Evolutionary conservation across 2,797 vertebrate genomes (phyloP), one percentile per base, ranked within the genome.

Genomic region (Bradypus variegatus): DNA sequence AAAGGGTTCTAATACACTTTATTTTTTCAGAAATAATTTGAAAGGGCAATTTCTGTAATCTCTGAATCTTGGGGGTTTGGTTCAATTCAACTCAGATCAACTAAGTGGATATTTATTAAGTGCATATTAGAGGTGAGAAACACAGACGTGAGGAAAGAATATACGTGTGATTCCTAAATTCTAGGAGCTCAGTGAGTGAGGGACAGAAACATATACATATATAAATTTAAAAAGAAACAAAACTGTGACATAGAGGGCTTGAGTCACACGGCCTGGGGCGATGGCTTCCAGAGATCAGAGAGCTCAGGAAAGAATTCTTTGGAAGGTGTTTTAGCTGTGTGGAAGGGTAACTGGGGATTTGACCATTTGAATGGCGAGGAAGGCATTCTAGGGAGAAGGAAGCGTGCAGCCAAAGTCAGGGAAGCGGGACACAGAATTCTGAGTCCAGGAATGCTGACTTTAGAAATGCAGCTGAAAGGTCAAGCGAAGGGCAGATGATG

Each of bases 11-110:
- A 45, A 23, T 85, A 64, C 41, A 62, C 5, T 88, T 92, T 69
- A 70, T 12, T 92, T 91, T 89, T 81, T 53, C 38, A 80, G 77
- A 91, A 89, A 76, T 79, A 92, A 64, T 76, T 86, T 88, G 38
- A 83, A 91, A 86, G 27, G 23, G 1, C 50, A 77, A 27, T 80
- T 89, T 80, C 88, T 58, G 73, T 73, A 85, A 72, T 92, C 25
- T 92, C 78, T 41, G 10, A 12, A 50, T 93, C 36, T 73, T 58
- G 13, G 75, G 31, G 69, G 67, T 53, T 84, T 19, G 18, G 13
- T 53, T 77, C 18, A 33, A 12, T 85, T 29, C 41, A 73, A 72
- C 21, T 58, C 19, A 55, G 41, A 82, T 73, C 23, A 77, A 81
- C 23, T 90, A 29, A 48, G 48, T 69, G 50, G 36, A 6, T 90